A percentile compares a stretch with the other conserved stretches of the same genome.
phyloP scores from a whole-genome alignment of 2,113 vertebrate species.

The Pogona vitticeps region DNA sequence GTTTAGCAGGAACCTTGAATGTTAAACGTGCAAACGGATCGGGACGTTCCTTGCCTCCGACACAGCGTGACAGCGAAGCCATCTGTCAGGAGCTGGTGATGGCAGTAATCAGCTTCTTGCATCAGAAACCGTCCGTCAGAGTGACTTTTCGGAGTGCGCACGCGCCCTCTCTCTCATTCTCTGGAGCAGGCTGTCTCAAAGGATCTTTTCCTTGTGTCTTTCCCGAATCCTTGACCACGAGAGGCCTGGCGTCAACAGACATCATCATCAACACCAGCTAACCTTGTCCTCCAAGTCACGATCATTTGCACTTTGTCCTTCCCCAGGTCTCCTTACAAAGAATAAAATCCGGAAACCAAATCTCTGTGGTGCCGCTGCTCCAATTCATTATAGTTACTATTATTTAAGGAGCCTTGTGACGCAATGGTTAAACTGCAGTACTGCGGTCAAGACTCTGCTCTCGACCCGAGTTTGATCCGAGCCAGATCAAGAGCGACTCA shows the following conservation, averaged over 20 bases:
- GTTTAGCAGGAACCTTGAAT: constrained; percentile 15
- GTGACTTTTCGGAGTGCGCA: not conserved
- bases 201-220: not conserved
- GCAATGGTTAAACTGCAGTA: no score
- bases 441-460: no score
- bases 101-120: not conserved
- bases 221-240: not conserved
- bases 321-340: not conserved
- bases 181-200: not conserved
- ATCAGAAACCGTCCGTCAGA: no score
- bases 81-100: constrained; percentile 3
- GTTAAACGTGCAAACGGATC: constrained; percentile 1
- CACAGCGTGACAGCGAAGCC: not conserved
- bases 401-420: no score
- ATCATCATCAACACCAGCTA: no score
- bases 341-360: not conserved
- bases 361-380: not conserved
- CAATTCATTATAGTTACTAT: no score
- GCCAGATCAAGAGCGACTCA: no score
- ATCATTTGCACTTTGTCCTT: no score
- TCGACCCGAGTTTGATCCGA: no score
- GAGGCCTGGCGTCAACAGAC: no score
- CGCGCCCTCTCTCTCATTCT: not conserved
- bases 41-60: not conserved
- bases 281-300: no score